Evolutionary conservation across 2,888 invertebrate genomes (phyloP).

Genomic region (Pocota personata): DNA sequence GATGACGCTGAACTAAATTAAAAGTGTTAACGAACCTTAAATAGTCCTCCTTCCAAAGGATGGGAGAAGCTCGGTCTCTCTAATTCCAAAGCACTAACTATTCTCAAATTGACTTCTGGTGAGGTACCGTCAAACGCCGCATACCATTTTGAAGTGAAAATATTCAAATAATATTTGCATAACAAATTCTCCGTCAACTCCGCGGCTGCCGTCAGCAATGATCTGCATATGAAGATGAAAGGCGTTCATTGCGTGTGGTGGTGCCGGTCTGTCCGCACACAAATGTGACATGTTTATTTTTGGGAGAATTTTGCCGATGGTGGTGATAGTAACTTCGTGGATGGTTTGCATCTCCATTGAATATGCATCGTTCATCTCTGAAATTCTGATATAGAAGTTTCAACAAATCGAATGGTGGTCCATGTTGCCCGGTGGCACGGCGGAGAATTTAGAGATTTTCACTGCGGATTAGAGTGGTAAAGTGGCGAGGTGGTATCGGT

Average conservation of each 20-base stretch:
- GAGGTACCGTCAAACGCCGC: conserved; percentile 11
- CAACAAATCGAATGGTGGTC: neutral
- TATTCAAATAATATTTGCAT: conserved; percentile 65
- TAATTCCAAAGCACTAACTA: conserved; percentile 27
- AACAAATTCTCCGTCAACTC: conserved; percentile 58
- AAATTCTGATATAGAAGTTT: conserved; percentile 26
- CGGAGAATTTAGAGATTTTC: conserved; percentile 25
- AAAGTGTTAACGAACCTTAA: conserved; percentile 42
- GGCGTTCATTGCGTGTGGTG: conserved; percentile 12
- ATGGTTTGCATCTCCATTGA: neutral
- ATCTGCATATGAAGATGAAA: conserved; percentile 30
- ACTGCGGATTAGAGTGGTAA: conserved; percentile 18
- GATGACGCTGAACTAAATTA: conserved; percentile 21
- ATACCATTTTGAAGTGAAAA: conserved; percentile 35
- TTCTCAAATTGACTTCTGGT: conserved; percentile 51
- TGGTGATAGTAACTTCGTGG: neutral
- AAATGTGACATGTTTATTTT: conserved; percentile 56
- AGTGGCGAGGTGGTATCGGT: neutral
- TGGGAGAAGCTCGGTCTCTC: neutral
- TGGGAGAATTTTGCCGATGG: neutral
- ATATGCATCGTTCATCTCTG: conserved; percentile 29
- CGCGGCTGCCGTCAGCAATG: conserved; percentile 22
- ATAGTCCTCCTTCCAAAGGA: neutral
- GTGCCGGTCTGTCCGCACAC: neutral
- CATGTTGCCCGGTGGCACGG: neutral